Base-by-base conservation (phyloP, 2,113 vertebrate genomes). In the Spheniscus mendiculus region DNA sequence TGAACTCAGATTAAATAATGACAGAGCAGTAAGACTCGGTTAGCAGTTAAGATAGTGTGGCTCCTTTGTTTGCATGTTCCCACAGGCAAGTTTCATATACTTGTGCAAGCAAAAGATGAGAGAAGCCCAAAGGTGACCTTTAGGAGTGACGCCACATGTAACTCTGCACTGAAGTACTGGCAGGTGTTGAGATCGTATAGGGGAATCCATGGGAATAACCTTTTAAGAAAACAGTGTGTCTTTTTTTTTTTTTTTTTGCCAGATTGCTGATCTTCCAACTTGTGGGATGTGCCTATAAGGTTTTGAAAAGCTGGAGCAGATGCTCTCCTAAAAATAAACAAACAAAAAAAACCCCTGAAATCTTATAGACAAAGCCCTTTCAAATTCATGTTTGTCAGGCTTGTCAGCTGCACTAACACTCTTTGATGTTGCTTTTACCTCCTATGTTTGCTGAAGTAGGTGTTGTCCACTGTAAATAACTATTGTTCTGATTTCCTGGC, bases 401-500 rank as follows among this genome's bases (percentile, higher is more conserved):
- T 86, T 52, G 38, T 82, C 95, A 92, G 94, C 89, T 97, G 94
- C 80, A 58, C 81, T 94, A 92, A 94, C 81, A 74, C 38, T 38
- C 87, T 94, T 95, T 95, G 86, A 94, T 93, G 83, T 47, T 76
- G 73, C 73, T 76, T 83, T 87, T 84, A 38, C 53, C 77, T 89
- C 73, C 17, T 82, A 0, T 47, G 38, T 89, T 96, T 90, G 70
- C 87, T 88, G 53, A 29, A 88, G 12, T 89, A 95, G 93, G 90
- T 97, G 95, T 53, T 93, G 49, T 55, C 61, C 26, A 15, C 26
- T 58, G 29, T 91, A 92, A 95, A 87, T 79, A 95, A 82, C 77
- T 18, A 89, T 93, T 96, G 87, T 94, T 89, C 45, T 93, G 53
- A 6, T 50, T 97, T 97, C 89, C 81, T 76, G 70, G 12, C 62